Evolutionary conservation across 2,888 invertebrate species (phyloP).

Genomic region (Asteroscopus sphinx): DNA sequence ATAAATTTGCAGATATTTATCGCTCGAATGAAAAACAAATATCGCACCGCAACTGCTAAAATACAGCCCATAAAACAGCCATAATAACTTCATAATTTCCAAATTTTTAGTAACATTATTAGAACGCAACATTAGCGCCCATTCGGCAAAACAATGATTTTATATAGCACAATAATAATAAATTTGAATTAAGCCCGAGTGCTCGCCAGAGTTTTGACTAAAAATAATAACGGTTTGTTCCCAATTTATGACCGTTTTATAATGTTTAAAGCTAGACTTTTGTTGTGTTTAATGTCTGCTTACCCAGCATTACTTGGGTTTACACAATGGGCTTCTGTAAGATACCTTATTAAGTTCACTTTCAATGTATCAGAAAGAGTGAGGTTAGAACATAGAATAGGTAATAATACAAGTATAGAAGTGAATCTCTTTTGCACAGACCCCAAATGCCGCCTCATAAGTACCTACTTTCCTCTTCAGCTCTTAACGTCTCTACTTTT

Average conservation of each 20-base stretch:
- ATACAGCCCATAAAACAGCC: slow-evolving; percentile 15
- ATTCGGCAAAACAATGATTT: slow-evolving; percentile 58
- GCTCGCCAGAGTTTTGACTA: slow-evolving; percentile 56
- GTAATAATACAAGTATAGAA: no score
- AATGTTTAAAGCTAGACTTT: slow-evolving; percentile 48
- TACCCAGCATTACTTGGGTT: slow-evolving; percentile 35
- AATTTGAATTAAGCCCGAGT: slow-evolving; percentile 64
- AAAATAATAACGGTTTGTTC: slow-evolving; percentile 59
- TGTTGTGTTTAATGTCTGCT: slow-evolving; percentile 47
- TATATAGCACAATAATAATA: slow-evolving; percentile 62
- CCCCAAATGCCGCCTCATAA: no score
- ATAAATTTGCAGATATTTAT: neutral
- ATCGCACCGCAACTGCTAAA: neutral
- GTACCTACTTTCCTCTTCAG: no score
- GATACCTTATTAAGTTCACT: slow-evolving; percentile 37
- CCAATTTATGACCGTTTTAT: slow-evolving; percentile 60
- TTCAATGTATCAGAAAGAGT: slow-evolving; percentile 27
- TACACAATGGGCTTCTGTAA: slow-evolving; percentile 27
- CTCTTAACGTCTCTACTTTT: no score
- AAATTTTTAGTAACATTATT: slow-evolving; percentile 27
- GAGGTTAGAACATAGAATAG: slow-evolving; percentile 18
- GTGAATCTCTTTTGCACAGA: no score
- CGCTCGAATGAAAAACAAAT: slow-evolving; percentile 7
- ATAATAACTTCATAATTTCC: slow-evolving; percentile 27
- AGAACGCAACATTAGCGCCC: slow-evolving; percentile 35